Evolutionary conservation across 2,797 vertebrate genomes (phyloP).

Genomic region (Chiloscyllium punctatum): DNA sequence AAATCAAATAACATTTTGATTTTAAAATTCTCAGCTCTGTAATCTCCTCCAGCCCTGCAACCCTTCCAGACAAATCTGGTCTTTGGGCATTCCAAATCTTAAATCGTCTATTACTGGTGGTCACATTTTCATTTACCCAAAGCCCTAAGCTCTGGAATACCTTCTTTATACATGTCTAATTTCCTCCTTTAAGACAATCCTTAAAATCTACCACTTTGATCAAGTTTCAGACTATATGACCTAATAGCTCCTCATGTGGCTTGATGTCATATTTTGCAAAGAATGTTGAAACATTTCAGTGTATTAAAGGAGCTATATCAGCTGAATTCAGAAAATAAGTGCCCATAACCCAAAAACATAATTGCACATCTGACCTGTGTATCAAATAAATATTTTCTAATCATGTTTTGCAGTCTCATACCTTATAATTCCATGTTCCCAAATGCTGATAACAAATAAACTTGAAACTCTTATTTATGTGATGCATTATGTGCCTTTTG

Average conservation of each 20-base stretch:
- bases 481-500: background rate
- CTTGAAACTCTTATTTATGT: constrained; percentile 3
- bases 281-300: background rate
- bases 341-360: background rate
- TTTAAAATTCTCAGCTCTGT: background rate
- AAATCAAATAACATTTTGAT: background rate
- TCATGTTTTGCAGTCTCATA: background rate
- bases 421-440: background rate
- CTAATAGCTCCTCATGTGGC: background rate
- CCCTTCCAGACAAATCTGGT: background rate
- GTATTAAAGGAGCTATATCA: background rate
- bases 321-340: background rate
- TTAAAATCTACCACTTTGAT: background rate
- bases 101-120: background rate
- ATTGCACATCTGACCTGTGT: background rate
- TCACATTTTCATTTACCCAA: no score
- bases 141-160: background rate
- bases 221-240: background rate
- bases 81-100: background rate
- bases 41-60: background rate
- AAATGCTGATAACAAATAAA: background rate
- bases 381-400: background rate
- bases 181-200: background rate
- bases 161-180: background rate
- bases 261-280: background rate